These are phyloP conservation scores for Megalopta genalis DNA, from an alignment of 1,140 invertebrate genomes.

Conservation along the genomic window DNA sequence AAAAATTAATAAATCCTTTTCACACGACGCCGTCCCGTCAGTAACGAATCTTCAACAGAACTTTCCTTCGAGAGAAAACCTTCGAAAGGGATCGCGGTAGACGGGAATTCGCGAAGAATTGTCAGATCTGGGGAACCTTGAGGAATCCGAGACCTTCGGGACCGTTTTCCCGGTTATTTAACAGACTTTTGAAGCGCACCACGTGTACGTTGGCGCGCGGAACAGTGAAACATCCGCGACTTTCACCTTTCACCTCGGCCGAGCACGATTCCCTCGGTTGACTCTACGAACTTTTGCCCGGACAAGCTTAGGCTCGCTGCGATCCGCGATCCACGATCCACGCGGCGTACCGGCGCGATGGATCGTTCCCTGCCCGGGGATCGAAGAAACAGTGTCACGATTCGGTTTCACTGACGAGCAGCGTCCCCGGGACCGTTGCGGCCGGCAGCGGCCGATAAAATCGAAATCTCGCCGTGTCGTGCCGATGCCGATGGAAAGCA, in stretches of 20 bases:
- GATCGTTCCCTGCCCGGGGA: slow-evolving; percentile 8
- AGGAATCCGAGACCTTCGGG: too few relatives aligned
- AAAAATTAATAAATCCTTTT: too few relatives aligned
- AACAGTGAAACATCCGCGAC: slow-evolving; percentile 56
- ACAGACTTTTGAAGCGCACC: too few relatives aligned
- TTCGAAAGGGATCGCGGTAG: too few relatives aligned
- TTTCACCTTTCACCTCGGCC: slow-evolving; percentile 79
- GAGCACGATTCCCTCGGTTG: slow-evolving; percentile 69
- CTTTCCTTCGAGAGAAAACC: too few relatives aligned
- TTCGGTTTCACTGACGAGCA: slow-evolving; percentile 57
- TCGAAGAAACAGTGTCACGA: slow-evolving; percentile 52
- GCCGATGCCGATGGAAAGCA: slow-evolving; percentile 46
- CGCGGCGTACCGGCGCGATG: neutral
- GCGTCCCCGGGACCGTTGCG: too few relatives aligned
- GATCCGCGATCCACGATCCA: neutral
- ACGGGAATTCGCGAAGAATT: too few relatives aligned
- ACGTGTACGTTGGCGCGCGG: neutral
- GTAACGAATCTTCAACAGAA: too few relatives aligned
- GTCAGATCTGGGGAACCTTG: too few relatives aligned
- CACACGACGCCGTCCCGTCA: too few relatives aligned
- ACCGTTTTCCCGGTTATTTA: too few relatives aligned
- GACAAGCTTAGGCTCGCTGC: neutral
- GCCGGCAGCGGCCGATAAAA: neutral
- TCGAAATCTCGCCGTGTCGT: slow-evolving; percentile 24
- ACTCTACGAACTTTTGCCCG: slow-evolving; percentile 70